Conservation (phyloP, 2,797 vertebrate species). For the Enteromius fasciolatus region DNA sequence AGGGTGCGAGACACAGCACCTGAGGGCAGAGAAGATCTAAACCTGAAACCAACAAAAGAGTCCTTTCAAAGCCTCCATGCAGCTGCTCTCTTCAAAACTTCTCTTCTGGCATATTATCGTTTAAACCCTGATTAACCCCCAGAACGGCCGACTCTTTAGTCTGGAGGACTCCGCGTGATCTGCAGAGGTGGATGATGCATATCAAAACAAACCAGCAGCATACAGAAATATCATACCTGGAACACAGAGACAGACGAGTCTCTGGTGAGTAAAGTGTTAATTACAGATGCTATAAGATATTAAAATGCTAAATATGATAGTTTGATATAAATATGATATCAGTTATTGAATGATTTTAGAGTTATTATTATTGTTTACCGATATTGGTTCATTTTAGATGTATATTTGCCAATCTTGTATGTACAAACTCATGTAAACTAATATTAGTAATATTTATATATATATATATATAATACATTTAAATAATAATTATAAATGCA, state of each 20-base stretch:
- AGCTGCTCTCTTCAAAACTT: slow-evolving; percentile 60
- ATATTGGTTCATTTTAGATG: too few species aligned
- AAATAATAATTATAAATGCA: not conserved
- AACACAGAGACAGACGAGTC: not conserved
- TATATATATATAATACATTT: not conserved
- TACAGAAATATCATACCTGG: slow-evolving; percentile 1
- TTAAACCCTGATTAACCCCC: slow-evolving; percentile 69
- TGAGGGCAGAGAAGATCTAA: slow-evolving; percentile 68
- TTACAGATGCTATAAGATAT: not conserved
- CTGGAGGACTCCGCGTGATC: slow-evolving; percentile 51
- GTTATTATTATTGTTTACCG: too few species aligned
- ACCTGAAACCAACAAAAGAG: slow-evolving; percentile 68
- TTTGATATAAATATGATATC: not conserved
- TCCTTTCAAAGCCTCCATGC: slow-evolving; percentile 65
- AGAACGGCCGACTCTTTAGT: slow-evolving; percentile 64
- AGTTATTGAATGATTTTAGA: not conserved
- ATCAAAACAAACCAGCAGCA: slow-evolving; percentile 53
- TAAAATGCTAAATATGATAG: not conserved
- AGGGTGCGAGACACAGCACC: slow-evolving; percentile 59
- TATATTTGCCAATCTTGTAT: too few species aligned
- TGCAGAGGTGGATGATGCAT: slow-evolving; percentile 61
- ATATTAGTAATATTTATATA: too few species aligned
- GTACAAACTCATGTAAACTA: too few species aligned
- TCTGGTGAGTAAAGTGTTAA: not conserved
- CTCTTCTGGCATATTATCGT: slow-evolving; percentile 47